Evolutionary conservation across 2,888 invertebrate species (phyloP), one percentile per base, ranked within the genome.

Genomic region (Tachina lurida): DNA sequence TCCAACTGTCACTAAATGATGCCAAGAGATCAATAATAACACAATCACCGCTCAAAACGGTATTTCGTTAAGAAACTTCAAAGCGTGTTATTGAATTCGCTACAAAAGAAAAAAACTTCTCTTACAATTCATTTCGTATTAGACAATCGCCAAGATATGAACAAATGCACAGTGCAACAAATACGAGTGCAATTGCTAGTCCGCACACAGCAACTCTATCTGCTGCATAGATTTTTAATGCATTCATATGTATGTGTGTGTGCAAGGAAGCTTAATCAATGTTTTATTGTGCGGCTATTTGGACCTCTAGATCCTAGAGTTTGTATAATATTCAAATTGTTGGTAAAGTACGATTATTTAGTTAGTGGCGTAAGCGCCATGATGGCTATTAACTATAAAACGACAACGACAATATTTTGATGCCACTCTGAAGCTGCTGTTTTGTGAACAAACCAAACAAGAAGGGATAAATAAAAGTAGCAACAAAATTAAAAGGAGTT

Each of bases 21-120:
- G 83, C 60, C 79, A 80, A 73, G 19, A 83, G 78, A 80, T 83
- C 83, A 83, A 86, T 83, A 86, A 86, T 86, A 86, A 86, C 83
- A 86, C 86, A 86, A 86, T 86, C 86, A 86, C 83, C 86, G 86
- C 86, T 83, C 54, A 60, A 80, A 86, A 86, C 83, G 86, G 83
- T 86, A 84, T 65, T 74, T 76, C 47, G 17, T 39, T 73, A 47
- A 52, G 81, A 41, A 80, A 85, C 83, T 67, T 86, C 86, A 85
- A 85, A 85, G 85, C 68, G 22, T 74, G 52, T 56, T 74, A 45
- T 58, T n/a, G 49, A 47, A 41, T 12, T 52, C 3, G 10, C 39
- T 12, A 79, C 31, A 70, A 22, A 47, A 56, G 60, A 56, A 12
- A 47, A 75, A 17, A 39, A 13, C 15, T 70, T 56, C 19, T 70